Percentiles rank a stretch among this genome's conserved stretches.
Evolutionary conservation across 1,140 invertebrate genomes (phyloP).

Genomic region (Apis mellifera): Amel_HAv3.1 CM009941.2:15536501-15537000

Average conservation of each 20-base stretch:
- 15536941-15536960: conserved; percentile 82
- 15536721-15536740: conserved; percentile 75
- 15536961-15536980: conserved; percentile 88
- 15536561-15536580: too few relatives aligned
- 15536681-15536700: conserved; percentile 90
- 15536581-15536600: too few relatives aligned
- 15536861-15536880: conserved; percentile 49
- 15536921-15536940: conserved; percentile 76
- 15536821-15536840: conserved; percentile 79
- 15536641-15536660: too few relatives aligned
- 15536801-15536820: conserved; percentile 84
- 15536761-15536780: conserved; percentile 88
- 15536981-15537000: conserved; percentile 79
- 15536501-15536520: conserved; percentile 41
- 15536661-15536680: too few relatives aligned
- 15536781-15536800: conserved; percentile 93
- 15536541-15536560: conserved; percentile 88
- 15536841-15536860: conserved; percentile 76
- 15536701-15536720: conserved; percentile 84
- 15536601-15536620: too few relatives aligned
- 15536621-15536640: too few relatives aligned
- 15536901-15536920: conserved; percentile 75
- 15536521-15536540: conserved; percentile 74
- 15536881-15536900: conserved; percentile 74
- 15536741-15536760: conserved; percentile 90